Base-by-base conservation (phyloP, 2,113 vertebrate genomes). In the Actenoides lindsayi region DNA sequence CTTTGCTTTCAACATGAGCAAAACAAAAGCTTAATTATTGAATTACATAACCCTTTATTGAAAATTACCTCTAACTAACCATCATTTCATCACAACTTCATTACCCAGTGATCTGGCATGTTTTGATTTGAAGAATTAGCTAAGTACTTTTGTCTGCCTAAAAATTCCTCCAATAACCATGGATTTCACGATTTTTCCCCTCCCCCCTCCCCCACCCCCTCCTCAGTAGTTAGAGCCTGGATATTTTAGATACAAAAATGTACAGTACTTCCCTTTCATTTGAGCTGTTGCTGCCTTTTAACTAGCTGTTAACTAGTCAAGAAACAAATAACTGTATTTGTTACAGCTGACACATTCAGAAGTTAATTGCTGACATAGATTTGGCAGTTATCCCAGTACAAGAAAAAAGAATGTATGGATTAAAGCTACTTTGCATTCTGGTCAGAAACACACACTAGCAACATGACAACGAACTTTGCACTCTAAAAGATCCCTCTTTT, bases 321-420 rank as follows among this genome's bases (percentile, higher is more conserved):
- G 59, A 93, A 97, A 82, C 82, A 94, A 83, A 89, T 91, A 79
- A 94, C 75, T 92, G 87, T 83, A 76, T 97, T 98, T 97, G 73
- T 97, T 97, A 97, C 73, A 96, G 93, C 95, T 96, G 96, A 98
- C 94, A 97, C 95, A 82, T 94, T 98, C 96, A 95, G 95, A 97
- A 98, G 96, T 96, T 98, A 98, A 97, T 96, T 31, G 27, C 93
- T 96, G 97, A 95, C 98, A 96, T 93, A 84, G 78, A 89, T 95
- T 94, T 98, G 98, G 98, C 97, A 94, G 92, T 50, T 82, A 82
- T 84, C 96, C 96, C 93, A 95, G 93, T 71, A 94, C 73, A 96
- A 90, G 77, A 96, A 98, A 97, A 98, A 98, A 97, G 97, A 97
- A 98, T 90, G 97, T 98, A 98, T 98, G 97, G 97, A 98, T 98